Evolutionary conservation across 2,888 invertebrate species (phyloP).

Genomic region (Brachyptera risi): DNA sequence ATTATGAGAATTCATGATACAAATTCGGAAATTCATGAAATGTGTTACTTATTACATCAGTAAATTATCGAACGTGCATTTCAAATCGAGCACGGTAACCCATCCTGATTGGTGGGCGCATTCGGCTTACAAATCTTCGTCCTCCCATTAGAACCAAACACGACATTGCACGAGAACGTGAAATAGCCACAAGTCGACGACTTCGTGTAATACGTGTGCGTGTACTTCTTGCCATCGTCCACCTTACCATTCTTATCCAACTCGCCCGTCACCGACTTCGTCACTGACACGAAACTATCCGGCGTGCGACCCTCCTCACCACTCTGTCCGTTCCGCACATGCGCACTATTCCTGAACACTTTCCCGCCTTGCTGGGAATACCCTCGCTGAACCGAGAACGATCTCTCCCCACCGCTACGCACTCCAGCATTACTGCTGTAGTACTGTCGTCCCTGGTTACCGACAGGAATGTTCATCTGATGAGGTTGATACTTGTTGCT

Average conservation of each 20-base stretch:
- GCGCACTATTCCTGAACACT: conserved; percentile 23
- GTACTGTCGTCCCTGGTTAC: not conserved
- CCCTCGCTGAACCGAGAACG: not conserved
- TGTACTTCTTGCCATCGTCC: conserved; percentile 60
- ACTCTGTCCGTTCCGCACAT: conserved; percentile 18
- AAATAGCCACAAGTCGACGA: conserved; percentile 85
- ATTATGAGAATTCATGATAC: too few relatives aligned
- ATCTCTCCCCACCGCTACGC: not conserved
- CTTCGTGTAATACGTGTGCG: conserved; percentile 78
- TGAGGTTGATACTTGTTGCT: conserved; percentile 44
- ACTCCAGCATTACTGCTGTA: not conserved
- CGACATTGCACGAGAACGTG: conserved; percentile 78
- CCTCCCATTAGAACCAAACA: conserved; percentile 69
- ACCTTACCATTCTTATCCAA: conserved; percentile 53
- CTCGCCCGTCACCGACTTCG: conserved; percentile 74
- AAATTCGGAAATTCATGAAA: too few relatives aligned
- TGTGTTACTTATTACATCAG: too few relatives aligned
- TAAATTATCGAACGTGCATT: too few relatives aligned
- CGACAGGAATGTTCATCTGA: conserved; percentile 24
- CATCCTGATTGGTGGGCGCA: conserved; percentile 71
- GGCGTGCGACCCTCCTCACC: conserved; percentile 42
- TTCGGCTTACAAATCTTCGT: conserved; percentile 80
- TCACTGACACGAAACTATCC: conserved; percentile 70
- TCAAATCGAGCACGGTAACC: conserved; percentile 55
- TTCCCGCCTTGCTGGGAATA: conserved; percentile 2